phyloP scores from a whole-genome alignment of 2,113 vertebrate genomes.

The Dasyurus viverrinus region DNA sequence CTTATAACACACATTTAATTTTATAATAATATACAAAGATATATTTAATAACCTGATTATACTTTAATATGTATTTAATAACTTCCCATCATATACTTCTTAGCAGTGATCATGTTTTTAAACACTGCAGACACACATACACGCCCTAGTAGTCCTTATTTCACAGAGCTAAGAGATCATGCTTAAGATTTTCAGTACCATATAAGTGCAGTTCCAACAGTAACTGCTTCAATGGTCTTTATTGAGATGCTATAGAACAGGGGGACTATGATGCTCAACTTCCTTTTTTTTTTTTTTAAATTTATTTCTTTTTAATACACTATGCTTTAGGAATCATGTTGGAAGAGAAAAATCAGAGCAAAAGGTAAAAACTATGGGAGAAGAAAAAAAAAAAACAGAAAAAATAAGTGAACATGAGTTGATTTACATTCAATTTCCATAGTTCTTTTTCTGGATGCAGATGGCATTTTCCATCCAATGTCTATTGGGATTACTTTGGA shows the following conservation, averaged over 20 bases:
- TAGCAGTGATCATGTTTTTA: not conserved
- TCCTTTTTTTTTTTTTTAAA: too few relatives aligned
- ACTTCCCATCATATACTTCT: not conserved
- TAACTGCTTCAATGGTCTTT: not conserved
- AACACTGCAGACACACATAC: not conserved
- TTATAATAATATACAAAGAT: not conserved
- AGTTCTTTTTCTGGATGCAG: too few relatives aligned
- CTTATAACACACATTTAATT: not conserved
- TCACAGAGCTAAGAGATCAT: not conserved
- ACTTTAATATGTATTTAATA: not conserved
- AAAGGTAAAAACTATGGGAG: too few relatives aligned
- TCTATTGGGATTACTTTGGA: too few relatives aligned
- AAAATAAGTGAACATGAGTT: too few relatives aligned
- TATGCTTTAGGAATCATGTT: too few relatives aligned
- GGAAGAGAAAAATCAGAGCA: too few relatives aligned
- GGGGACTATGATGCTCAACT: not conserved
- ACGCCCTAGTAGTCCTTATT: not conserved
- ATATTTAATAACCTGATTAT: not conserved
- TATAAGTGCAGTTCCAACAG: not conserved
- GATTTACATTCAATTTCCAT: too few relatives aligned
- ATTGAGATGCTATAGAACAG: not conserved
- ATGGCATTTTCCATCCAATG: too few relatives aligned
- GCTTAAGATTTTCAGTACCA: not conserved
- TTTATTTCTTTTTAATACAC: too few relatives aligned
- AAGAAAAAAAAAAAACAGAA: too few relatives aligned